Evolutionary conservation across 2,888 invertebrate genomes (phyloP).

Genomic region (Polyploca ridens): DNA sequence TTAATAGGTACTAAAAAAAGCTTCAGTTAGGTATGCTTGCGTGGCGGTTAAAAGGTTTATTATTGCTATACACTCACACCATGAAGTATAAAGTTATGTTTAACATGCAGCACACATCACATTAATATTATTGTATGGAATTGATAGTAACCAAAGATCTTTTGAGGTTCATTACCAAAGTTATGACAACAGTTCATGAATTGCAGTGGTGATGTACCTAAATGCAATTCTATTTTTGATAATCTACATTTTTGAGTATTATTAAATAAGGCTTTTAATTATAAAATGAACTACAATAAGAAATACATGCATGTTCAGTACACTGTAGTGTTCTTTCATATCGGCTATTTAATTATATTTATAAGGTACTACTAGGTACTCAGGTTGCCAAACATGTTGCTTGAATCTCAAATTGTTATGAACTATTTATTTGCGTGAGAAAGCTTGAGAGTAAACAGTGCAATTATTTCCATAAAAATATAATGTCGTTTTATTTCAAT

Average conservation of each 20-base stretch:
- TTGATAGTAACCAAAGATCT: conserved; percentile 53
- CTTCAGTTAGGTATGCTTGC: too few species aligned
- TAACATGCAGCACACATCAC: conserved; percentile 21
- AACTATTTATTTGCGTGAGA: conserved; percentile 79
- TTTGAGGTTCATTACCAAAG: conserved; percentile 52
- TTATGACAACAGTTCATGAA: conserved; percentile 33
- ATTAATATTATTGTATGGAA: conserved; percentile 20
- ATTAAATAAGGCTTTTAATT: conserved; percentile 14
- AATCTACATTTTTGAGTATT: conserved; percentile 26
- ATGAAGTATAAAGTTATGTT: conserved; percentile 15
- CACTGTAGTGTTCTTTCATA: conserved; percentile 33
- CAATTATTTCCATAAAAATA: conserved; percentile 68
- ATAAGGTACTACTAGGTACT: conserved; percentile 52
- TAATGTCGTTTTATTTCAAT: conserved; percentile 38
- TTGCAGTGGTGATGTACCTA: conserved; percentile 28
- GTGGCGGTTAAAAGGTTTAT: neutral
- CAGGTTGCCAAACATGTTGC: conserved; percentile 71
- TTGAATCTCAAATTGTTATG: conserved; percentile 71
- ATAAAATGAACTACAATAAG: neutral
- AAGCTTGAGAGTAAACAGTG: conserved; percentile 78
- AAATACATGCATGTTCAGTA: conserved; percentile 9
- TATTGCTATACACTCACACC: conserved; percentile 1
- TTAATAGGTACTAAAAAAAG: too few species aligned
- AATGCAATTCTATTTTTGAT: conserved; percentile 52
- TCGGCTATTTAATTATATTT: conserved; percentile 5